These are phyloP conservation scores for Periophthalmus magnuspinnatus DNA, from an alignment of 2,797 vertebrate species.

Conservation along the genomic window DNA sequence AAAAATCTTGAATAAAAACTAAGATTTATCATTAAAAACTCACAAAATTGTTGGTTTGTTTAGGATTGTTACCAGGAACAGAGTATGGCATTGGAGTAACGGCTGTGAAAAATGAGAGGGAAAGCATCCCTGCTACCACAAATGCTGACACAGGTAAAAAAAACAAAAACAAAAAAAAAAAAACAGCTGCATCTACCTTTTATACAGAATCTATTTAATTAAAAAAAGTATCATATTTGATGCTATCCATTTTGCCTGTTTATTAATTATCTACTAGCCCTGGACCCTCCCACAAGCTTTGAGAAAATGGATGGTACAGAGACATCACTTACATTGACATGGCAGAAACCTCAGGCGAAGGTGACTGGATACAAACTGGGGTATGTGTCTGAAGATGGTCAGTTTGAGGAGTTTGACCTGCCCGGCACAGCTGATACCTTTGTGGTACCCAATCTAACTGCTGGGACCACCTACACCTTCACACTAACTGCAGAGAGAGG, in stretches of 20 bases:
- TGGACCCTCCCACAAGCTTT: slow-evolving; percentile 87
- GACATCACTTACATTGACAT: slow-evolving; percentile 80
- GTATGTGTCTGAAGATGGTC: slow-evolving; percentile 68
- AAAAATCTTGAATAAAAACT: slow-evolving; percentile 17
- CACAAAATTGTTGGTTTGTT: background rate
- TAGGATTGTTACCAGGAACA: slow-evolving; percentile 89
- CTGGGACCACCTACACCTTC: slow-evolving; percentile 82
- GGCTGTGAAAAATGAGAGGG: slow-evolving; percentile 86
- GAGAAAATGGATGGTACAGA: slow-evolving; percentile 75
- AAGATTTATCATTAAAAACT: background rate
- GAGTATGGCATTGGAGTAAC: slow-evolving; percentile 95
- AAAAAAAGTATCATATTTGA: background rate
- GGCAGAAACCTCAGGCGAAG: slow-evolving; percentile 86
- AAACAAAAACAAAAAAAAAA: too few relatives aligned
- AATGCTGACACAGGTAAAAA: slow-evolving; percentile 93
- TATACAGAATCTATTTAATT: background rate
- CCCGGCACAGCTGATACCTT: slow-evolving; percentile 73
- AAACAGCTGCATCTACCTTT: background rate
- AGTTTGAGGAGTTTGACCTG: slow-evolving; percentile 73
- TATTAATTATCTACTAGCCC: slow-evolving; percentile 68
- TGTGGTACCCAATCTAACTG: slow-evolving; percentile 74
- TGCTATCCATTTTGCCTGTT: background rate
- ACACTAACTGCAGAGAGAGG: slow-evolving; percentile 84
- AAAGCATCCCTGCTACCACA: slow-evolving; percentile 88
- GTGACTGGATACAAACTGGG: slow-evolving; percentile 83